Evolutionary conservation across 2,888 invertebrate genomes (phyloP), one percentile per base, ranked within the genome.

Genomic region (Hemistola chrysoprasaria): DNA sequence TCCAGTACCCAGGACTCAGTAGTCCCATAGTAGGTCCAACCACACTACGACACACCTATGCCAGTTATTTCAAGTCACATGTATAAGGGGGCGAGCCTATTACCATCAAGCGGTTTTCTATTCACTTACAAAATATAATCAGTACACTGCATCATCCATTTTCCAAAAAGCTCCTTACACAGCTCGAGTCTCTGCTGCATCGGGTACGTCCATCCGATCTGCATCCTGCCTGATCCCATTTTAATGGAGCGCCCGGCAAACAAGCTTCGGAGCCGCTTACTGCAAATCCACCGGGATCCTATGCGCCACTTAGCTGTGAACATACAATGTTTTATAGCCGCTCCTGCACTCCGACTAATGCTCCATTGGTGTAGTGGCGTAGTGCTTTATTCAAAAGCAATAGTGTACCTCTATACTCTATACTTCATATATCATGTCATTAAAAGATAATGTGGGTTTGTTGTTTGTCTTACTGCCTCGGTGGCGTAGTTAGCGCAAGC

Each of bases 191-290:
- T 57, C 59, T 61, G 52, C 50, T 60, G 66, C 66, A 67, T 62
- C 59, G 51, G 31, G 46, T 48, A 56, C 50, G 81, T 81, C 84
- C 86, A 71, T 68, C 74, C 80, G 81, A 87, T 88, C 84, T 88
- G 86, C 87, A 87, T 87, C 82, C 76, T 68, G 66, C 65, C 80
- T 87, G 88, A 88, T 87, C 88, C 88, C 72, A 86, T 87, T 88
- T 88, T 88, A 88, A 88, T 88, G 86, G 87, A 88, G 81, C 84
- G 81, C 83, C 81, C 78, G 80, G 87, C 86, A 87, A 87, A 87
- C 86, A 87, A 81, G 84, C 84, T 82, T 74, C 71, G 54, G 74
- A 78, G 78, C 79, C 77, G 87, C 87, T 86, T 86, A 83, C 82
- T 76, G 73, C 71, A 87, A 88, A 88, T 86, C 85, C 86, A 68